Conservation (phyloP, 2,797 vertebrate genomes). For the Enteromius fasciolatus region DNA sequence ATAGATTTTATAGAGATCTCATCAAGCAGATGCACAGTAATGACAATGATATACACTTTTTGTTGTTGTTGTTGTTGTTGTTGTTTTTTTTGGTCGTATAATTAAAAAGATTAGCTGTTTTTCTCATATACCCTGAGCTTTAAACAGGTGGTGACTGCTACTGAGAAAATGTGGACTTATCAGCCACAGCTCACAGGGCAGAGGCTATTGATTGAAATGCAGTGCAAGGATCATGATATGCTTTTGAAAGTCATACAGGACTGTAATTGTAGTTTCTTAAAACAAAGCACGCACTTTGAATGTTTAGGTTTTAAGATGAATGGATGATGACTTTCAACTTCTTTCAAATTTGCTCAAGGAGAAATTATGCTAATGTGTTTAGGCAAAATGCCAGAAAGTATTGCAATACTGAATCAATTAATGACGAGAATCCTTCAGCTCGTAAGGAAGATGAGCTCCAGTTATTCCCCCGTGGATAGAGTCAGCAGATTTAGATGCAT, state of each 20-base stretch:
- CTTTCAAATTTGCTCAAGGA: conserved; percentile 4
- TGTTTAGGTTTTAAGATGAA: conserved; percentile 4
- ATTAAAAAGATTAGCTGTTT: conserved; percentile 21
- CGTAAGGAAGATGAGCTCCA: conserved; percentile 23
- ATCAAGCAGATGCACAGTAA: not conserved
- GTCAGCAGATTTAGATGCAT: conserved; percentile 35
- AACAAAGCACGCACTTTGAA: not conserved
- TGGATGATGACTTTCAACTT: not conserved
- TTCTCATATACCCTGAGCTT: conserved; percentile 33
- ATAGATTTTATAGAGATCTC: not conserved
- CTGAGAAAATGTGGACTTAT: conserved; percentile 37
- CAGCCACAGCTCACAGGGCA: conserved; percentile 14
- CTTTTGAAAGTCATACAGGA: not conserved
- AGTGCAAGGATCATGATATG: not conserved
- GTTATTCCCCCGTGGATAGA: conserved; percentile 24
- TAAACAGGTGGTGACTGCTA: conserved; percentile 39
- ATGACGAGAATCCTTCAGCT: conserved; percentile 32
- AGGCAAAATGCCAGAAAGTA: conserved; percentile 36
- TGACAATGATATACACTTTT: not conserved
- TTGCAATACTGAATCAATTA: conserved; percentile 45
- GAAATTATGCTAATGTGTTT: conserved; percentile 25
- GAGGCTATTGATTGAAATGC: conserved; percentile 43
- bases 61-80: not conserved
- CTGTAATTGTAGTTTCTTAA: not conserved
- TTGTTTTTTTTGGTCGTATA: not conserved